Percentiles rank a stretch among this genome's conserved stretches.
These are phyloP conservation scores for Metalampra italica DNA, from an alignment of 2,888 invertebrate genomes.

Conservation along the genomic window DNA sequence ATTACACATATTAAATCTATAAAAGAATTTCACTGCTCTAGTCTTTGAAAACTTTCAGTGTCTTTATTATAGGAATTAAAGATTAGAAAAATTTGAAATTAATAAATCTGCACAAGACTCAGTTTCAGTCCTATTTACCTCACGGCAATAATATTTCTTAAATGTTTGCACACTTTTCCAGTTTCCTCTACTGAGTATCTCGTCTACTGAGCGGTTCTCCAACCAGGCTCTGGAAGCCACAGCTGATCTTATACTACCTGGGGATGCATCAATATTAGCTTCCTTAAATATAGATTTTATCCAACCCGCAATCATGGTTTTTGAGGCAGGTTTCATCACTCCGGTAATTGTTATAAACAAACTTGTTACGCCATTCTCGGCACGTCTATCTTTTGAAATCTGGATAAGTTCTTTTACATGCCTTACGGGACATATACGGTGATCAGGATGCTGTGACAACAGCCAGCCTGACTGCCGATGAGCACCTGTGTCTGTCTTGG, in stretches of 20 bases:
- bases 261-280: not conserved
- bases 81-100: no score
- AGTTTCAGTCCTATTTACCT: no score
- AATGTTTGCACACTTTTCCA: not conserved
- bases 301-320: not conserved
- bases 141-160: not conserved
- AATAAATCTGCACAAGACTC: no score
- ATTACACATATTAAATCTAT: no score
- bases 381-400: not conserved
- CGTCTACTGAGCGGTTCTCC: not conserved
- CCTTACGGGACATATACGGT: not conserved
- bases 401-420: not conserved
- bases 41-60: no score
- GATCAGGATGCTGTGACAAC: not conserved
- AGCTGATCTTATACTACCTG: not conserved
- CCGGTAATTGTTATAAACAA: not conserved
- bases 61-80: no score
- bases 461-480: not conserved
- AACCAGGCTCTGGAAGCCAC: not conserved
- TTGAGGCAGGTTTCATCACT: not conserved
- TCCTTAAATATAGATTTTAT: not conserved
- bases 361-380: not conserved
- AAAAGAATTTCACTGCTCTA: no score
- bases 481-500: not conserved
- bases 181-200: not conserved